Evolutionary conservation across 2,113 vertebrate species (phyloP).

Genomic region (Pipa parva): DNA sequence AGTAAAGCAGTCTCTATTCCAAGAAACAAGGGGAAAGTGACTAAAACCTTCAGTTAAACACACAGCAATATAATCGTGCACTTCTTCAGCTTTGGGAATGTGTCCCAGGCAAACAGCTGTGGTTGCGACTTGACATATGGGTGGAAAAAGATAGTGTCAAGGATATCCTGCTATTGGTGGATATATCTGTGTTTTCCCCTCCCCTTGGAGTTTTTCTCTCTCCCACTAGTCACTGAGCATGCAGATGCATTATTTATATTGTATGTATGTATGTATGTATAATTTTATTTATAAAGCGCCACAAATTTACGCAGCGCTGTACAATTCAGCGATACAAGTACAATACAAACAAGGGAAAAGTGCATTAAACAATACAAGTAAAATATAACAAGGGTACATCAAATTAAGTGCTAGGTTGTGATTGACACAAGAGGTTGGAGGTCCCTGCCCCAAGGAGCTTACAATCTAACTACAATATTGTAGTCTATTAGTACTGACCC

Average conservation of each 20-base stretch:
- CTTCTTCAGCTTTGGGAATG: slow-evolving; percentile 44
- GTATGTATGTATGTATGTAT: too few species aligned
- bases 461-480: too few species aligned
- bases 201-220: slow-evolving; percentile 49
- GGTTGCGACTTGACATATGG: slow-evolving; percentile 65
- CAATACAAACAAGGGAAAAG: too few species aligned
- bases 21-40: slow-evolving; percentile 46
- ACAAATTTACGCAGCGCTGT: too few species aligned
- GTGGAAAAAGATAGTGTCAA: slow-evolving; percentile 67
- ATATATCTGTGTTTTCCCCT: slow-evolving; percentile 87
- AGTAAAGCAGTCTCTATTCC: slow-evolving; percentile 41
- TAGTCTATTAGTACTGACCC: slow-evolving; percentile 48
- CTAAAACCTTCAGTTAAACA: not conserved
- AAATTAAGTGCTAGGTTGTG: too few species aligned
- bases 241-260: slow-evolving; percentile 59
- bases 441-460: too few species aligned
- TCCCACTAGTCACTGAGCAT: slow-evolving; percentile 47
- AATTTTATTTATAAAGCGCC: too few species aligned
- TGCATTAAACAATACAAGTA: too few species aligned
- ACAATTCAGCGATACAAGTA: too few species aligned
- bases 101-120: slow-evolving; percentile 53
- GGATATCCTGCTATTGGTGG: slow-evolving; percentile 77
- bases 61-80: slow-evolving; percentile 1
- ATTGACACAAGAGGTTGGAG: too few species aligned
- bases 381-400: too few species aligned